Evolutionary conservation across 1,140 invertebrate genomes (phyloP).

Genomic region (Bombus affinis): DNA sequence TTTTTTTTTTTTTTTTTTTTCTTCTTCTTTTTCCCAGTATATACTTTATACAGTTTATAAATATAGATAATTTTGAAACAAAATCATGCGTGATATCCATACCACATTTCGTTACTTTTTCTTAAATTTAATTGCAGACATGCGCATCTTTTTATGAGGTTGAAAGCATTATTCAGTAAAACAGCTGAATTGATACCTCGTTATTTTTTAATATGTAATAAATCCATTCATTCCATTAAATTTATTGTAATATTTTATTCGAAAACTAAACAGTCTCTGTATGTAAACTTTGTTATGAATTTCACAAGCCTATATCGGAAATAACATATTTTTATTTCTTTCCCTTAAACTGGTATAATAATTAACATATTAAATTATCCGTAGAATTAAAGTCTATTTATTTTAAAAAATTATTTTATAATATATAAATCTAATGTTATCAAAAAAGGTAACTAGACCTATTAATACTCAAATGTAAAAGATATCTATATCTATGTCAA

Average conservation of each 20-base stretch:
- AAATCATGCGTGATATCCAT: slow-evolving; percentile 1
- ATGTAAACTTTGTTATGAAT: neutral
- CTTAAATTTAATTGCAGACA: slow-evolving; percentile 27
- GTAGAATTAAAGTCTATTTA: neutral
- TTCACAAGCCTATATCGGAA: neutral
- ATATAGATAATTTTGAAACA: slow-evolving; percentile 15
- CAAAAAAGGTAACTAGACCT: neutral
- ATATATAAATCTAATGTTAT: neutral
- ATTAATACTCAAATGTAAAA: neutral
- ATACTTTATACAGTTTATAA: slow-evolving; percentile 13
- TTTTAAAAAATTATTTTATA: neutral
- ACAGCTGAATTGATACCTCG: neutral
- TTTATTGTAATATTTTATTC: slow-evolving; percentile 20
- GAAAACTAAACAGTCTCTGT: neutral
- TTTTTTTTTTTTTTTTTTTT: neutral
- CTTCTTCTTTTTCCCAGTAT: slow-evolving; percentile 1
- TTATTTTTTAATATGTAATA: neutral
- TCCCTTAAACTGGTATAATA: neutral
- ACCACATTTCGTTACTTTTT: slow-evolving; percentile 6
- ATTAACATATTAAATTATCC: neutral
- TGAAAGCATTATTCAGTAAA: neutral
- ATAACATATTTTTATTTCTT: neutral
- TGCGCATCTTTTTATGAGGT: slow-evolving; percentile 12
- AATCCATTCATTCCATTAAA: slow-evolving; percentile 18
- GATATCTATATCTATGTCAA: neutral